phyloP scores from a whole-genome alignment of 2,888 invertebrate genomes.

The Macrosiphum euphorbiae region DNA sequence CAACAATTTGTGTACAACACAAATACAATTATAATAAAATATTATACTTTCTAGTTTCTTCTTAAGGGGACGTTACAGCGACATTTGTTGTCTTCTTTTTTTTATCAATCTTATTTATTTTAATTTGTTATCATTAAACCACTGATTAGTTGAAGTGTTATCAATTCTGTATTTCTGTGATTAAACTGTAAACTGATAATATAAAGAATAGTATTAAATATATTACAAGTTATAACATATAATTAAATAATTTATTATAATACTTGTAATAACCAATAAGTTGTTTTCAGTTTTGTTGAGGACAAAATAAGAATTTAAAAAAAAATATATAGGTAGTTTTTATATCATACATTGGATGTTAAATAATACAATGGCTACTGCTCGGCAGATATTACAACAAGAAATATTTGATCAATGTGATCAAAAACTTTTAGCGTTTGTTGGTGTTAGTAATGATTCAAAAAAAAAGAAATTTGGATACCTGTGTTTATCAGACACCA shows the following conservation, averaged over 20 bases:
- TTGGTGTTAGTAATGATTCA: slow-evolving; percentile 83
- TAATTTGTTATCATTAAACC: slow-evolving; percentile 2
- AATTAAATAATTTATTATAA: too few relatives aligned
- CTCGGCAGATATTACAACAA: slow-evolving; percentile 82
- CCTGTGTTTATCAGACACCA: slow-evolving; percentile 82
- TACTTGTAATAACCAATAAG: background rate
- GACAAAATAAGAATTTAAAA: background rate
- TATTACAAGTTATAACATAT: too few relatives aligned
- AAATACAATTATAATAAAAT: too few relatives aligned
- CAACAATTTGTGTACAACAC: too few relatives aligned
- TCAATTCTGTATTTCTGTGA: background rate
- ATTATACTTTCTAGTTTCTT: too few relatives aligned
- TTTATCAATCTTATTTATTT: background rate
- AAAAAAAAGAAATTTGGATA: slow-evolving; percentile 84
- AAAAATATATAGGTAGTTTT: background rate
- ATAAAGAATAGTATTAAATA: too few relatives aligned
- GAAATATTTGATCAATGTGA: slow-evolving; percentile 83
- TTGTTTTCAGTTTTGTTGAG: background rate
- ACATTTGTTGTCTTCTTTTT: too few relatives aligned
- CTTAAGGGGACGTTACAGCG: too few relatives aligned
- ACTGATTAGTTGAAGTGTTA: background rate
- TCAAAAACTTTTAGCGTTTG: slow-evolving; percentile 82
- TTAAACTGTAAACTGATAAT: background rate
- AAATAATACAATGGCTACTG: slow-evolving; percentile 76
- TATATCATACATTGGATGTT: background rate